Percentiles rank a stretch among this genome's conserved stretches.
Evolutionary conservation across 2,113 vertebrate species (phyloP).

Genomic region (Hemichromis elongatus): DNA sequence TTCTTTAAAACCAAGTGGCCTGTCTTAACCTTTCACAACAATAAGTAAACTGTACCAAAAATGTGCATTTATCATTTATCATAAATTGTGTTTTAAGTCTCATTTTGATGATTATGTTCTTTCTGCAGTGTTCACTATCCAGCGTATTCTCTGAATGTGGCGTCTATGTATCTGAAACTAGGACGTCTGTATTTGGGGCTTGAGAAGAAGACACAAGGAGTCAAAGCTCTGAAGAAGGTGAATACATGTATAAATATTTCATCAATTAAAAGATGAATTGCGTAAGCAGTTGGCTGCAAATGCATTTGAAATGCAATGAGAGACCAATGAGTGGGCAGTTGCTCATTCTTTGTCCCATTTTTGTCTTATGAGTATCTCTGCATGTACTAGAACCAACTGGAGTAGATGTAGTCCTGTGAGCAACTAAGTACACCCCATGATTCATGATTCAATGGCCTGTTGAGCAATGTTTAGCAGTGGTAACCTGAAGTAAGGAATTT

Average conservation of each 20-base stretch:
- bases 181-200: conserved; percentile 89
- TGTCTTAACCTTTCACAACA: background rate
- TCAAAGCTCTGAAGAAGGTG: conserved; percentile 89
- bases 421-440: background rate
- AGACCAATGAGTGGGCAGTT: background rate
- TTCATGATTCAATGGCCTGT: background rate
- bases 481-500: background rate
- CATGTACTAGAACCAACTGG: background rate
- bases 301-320: background rate
- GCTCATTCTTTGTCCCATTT: background rate
- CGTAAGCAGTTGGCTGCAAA: background rate
- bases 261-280: background rate
- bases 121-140: conserved; percentile 88
- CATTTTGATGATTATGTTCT: background rate
- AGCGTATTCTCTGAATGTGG: conserved; percentile 91
- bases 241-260: background rate
- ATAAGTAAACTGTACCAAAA: background rate
- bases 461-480: background rate
- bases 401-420: background rate
- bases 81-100: background rate
- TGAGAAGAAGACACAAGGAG: conserved; percentile 81
- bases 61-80: background rate
- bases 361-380: background rate
- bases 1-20: background rate
- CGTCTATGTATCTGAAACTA: conserved; percentile 96